phyloP scores from a whole-genome alignment of 2,113 vertebrate genomes.

The Naja naja region DNA sequence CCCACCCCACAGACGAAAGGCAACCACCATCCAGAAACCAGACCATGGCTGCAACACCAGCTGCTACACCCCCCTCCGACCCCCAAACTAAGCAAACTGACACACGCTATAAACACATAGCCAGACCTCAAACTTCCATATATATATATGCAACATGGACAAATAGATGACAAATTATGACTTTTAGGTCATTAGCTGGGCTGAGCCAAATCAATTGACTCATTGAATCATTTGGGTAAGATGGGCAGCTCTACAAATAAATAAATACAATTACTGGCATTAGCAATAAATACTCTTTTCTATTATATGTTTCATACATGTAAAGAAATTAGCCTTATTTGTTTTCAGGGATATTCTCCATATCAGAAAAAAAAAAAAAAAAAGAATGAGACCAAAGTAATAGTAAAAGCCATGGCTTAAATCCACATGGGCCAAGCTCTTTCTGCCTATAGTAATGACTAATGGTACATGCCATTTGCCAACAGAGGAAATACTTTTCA shows the following conservation, averaged over 20 bases:
- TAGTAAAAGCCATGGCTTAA: background rate
- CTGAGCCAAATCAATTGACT: background rate
- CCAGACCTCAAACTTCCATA: too few species aligned
- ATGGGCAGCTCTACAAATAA: background rate
- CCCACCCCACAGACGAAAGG: too few species aligned
- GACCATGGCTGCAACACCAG: too few species aligned
- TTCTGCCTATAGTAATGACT: background rate
- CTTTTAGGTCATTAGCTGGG: fast-evolving
- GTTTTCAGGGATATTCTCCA: background rate
- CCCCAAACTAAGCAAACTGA: too few species aligned
- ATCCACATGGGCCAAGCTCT: background rate
- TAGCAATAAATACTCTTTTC: background rate
- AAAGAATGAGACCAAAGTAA: background rate
- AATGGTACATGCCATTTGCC: background rate
- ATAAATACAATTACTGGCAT: background rate
- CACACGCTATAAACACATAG: too few species aligned
- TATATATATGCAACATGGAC: background rate
- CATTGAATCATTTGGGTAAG: background rate
- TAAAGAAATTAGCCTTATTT: background rate
- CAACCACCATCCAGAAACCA: too few species aligned
- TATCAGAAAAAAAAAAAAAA: background rate
- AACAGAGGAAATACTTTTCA: background rate
- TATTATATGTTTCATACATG: background rate
- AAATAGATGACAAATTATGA: fast-evolving
- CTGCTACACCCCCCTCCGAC: too few species aligned